Evolutionary conservation across 2,113 vertebrate species (phyloP), one percentile per base, ranked within the genome.

Genomic region (Entelurus aequoreus): DNA sequence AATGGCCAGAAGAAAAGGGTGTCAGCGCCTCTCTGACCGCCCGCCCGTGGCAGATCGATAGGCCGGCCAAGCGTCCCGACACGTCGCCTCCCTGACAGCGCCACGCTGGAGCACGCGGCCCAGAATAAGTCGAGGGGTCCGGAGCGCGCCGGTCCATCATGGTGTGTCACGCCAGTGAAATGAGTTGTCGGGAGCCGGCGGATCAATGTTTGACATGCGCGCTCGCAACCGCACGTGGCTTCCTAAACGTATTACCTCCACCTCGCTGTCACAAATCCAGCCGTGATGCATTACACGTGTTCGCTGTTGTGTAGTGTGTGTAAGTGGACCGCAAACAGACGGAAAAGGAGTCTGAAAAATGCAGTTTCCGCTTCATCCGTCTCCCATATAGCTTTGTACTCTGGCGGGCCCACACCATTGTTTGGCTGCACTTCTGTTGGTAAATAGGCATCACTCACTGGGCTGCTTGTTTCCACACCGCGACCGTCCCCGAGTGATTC

Each of bases 121-220:
- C 90, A 86, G 90, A 90, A 92, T 88, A 92, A 94, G 94, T 93
- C 91, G 87, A 91, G 89, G 92, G 75, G 79, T 83, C 73, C 19
- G 5, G 92, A 91, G 85, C 88, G 88, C 91, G 86, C 88, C 84
- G 91, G 92, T 96, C 94, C 93, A 95, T 96, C 94, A 94, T 90
- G 85, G 85, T 86, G 82, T 93, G 93, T 94, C 93, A 93, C 84
- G 78, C 89, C 90, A 93, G 92, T 93, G 90, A 94, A 98, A 97
- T 95, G 93, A 97, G 94, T 95, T 94, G 95, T 97, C 93, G 95
- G 87, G 88, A 85, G 85, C 71, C 70, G 62, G 82, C 90, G 90
- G 93, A 95, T 94, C 94, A 93, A 95, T 94, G 94, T 90, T 90
- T 91, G 93, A 93, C 94, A 94, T 90, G 88, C 73, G 76, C 65